phyloP scores from a whole-genome alignment of 2,797 vertebrate species.

The Xenopus petersii region DNA sequence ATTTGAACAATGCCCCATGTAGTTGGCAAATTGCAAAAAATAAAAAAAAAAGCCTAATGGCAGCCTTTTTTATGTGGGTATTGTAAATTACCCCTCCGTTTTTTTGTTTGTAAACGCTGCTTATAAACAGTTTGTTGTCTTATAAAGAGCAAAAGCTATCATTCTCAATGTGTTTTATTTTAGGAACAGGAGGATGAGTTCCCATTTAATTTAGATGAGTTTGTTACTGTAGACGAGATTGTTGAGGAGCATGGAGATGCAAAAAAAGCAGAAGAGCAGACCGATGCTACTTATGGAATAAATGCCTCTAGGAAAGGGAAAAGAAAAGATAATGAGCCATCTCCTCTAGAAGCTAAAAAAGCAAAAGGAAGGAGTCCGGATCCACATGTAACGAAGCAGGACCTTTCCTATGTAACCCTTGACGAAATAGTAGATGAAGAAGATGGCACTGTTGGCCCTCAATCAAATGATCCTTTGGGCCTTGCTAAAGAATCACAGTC shows the following conservation, averaged over 20 bases:
- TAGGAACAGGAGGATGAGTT: slow-evolving; percentile 57
- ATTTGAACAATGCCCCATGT: too few species aligned
- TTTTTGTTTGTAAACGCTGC: too few species aligned
- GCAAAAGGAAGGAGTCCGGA: slow-evolving; percentile 53
- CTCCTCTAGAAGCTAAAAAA: slow-evolving; percentile 56
- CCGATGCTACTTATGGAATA: slow-evolving; percentile 45
- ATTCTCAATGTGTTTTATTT: background rate
- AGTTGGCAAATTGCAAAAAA: too few species aligned
- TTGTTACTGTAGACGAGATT: slow-evolving; percentile 89
- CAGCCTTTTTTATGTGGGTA: too few species aligned
- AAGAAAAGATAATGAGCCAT: slow-evolving; percentile 53
- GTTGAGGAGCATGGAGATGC: slow-evolving; percentile 58
- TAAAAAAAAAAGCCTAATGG: too few species aligned
- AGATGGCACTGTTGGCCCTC: slow-evolving; percentile 50
- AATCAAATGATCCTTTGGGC: background rate
- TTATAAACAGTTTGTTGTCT: background rate
- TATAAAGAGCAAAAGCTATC: background rate
- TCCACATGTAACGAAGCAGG: slow-evolving; percentile 43
- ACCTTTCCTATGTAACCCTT: slow-evolving; percentile 75
- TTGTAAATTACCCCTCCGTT: too few species aligned
- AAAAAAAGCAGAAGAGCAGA: background rate
- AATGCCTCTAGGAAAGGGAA: slow-evolving; percentile 50
- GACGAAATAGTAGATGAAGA: slow-evolving; percentile 79
- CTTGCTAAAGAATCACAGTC: slow-evolving; percentile 60
- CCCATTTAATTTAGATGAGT: slow-evolving; percentile 81